A percentile compares a stretch with the other conserved stretches of the same genome.
Conservation (phyloP, 2,113 vertebrate genomes). For the Scartelaos histophorus region DNA sequence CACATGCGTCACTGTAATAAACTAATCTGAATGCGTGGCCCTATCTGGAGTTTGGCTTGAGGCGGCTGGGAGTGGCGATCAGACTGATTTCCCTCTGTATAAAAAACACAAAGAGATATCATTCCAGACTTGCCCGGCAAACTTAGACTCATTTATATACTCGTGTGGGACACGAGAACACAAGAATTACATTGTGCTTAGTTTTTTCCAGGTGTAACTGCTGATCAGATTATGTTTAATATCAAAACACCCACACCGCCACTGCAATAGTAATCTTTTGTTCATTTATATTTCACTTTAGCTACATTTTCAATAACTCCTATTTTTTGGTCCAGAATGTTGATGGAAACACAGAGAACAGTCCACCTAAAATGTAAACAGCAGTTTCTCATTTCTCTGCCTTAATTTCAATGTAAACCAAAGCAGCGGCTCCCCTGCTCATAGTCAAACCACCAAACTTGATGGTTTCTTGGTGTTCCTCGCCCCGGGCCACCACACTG, state of each 20-base stretch:
- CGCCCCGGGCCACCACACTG: conserved; percentile 52
- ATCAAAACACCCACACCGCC: not conserved
- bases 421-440: conserved; percentile 57
- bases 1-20: too few species aligned
- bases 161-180: too few species aligned
- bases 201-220: not conserved
- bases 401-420: conserved; percentile 76
- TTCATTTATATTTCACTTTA: conserved; percentile 29
- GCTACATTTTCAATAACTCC: conserved; percentile 58
- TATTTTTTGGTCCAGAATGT: conserved; percentile 45
- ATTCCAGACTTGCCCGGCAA: too few species aligned
- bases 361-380: conserved; percentile 69
- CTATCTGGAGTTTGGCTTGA: too few species aligned
- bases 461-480: conserved; percentile 77
- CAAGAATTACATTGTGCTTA: too few species aligned
- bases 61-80: too few species aligned
- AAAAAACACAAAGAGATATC: too few species aligned
- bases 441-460: conserved; percentile 70
- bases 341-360: conserved; percentile 62
- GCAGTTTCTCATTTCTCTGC: conserved; percentile 73
- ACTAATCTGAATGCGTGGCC: too few species aligned
- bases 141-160: too few species aligned
- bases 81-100: too few species aligned
- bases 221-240: not conserved
- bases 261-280: not conserved